Conservation (phyloP, 2,888 invertebrate species). For the Limnephilus marmoratus region DNA sequence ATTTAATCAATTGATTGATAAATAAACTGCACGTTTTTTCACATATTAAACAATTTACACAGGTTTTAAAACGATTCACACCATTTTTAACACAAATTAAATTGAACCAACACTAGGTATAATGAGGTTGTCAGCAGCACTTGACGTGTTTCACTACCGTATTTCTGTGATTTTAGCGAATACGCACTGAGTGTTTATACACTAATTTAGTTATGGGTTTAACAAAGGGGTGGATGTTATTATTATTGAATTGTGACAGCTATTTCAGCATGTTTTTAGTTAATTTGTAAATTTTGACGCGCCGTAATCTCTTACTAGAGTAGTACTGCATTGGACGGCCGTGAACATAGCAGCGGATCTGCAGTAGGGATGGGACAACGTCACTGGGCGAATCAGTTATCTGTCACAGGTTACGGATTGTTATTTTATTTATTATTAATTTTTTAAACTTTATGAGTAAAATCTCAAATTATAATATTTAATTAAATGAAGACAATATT, state of each 20-base stretch:
- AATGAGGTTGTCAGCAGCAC: background rate
- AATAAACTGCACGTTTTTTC: background rate
- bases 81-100: background rate
- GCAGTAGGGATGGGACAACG: background rate
- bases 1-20: background rate
- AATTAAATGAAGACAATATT: no score
- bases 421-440: no score
- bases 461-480: no score
- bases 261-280: background rate
- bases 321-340: slow-evolving; percentile 43
- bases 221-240: background rate
- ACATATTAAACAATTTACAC: background rate
- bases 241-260: background rate
- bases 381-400: background rate
- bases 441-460: no score
- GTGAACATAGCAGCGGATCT: slow-evolving; percentile 34
- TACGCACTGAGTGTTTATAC: background rate
- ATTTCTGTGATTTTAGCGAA: background rate
- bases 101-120: no score
- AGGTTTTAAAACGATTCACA: background rate
- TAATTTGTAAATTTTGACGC: background rate
- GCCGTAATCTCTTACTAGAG: background rate
- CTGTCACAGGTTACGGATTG: background rate
- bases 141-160: background rate
- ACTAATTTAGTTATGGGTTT: background rate